Evolutionary conservation across 1,140 invertebrate genomes (phyloP).

Genomic region (Antheraea pernyi): DNA sequence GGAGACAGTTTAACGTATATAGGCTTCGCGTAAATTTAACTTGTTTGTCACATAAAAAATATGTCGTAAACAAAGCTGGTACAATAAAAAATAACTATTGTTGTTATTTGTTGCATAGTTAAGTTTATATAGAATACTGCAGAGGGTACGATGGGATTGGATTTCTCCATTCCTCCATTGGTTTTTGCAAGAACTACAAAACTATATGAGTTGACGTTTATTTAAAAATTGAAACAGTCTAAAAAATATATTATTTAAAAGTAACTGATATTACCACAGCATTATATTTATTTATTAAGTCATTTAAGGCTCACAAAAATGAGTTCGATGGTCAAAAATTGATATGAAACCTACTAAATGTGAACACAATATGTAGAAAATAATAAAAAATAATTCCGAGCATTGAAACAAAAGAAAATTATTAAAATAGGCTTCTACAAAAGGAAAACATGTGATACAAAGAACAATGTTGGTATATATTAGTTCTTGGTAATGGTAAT

Average conservation of each 20-base stretch:
- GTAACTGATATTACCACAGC: too few relatives aligned
- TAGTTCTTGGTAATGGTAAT: too few relatives aligned
- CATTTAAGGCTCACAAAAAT: too few relatives aligned
- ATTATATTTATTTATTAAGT: too few relatives aligned
- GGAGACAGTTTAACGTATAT: neutral
- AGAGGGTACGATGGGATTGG: constrained; percentile 21
- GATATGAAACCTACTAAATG: too few relatives aligned
- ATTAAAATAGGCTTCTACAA: too few relatives aligned
- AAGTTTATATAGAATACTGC: constrained; percentile 21
- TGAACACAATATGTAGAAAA: too few relatives aligned
- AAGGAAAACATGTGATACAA: too few relatives aligned
- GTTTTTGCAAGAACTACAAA: constrained; percentile 30
- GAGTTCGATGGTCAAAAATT: too few relatives aligned
- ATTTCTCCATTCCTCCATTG: constrained; percentile 39
- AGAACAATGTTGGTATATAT: too few relatives aligned
- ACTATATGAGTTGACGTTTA: constrained; percentile 8
- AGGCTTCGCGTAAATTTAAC: neutral
- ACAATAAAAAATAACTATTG: constrained; percentile 23
- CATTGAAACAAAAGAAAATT: too few relatives aligned
- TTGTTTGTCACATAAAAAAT: constrained; percentile 17
- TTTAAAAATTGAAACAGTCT: constrained; percentile 11
- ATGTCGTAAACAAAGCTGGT: constrained; percentile 23
- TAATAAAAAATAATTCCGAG: too few relatives aligned
- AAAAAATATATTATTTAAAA: neutral
- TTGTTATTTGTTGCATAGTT: constrained; percentile 25